A percentile compares a stretch with the other conserved stretches of the same genome.
These are phyloP conservation scores for Chromobotia macracanthus DNA, from an alignment of 2,797 vertebrate species.

Conservation along the genomic window DNA sequence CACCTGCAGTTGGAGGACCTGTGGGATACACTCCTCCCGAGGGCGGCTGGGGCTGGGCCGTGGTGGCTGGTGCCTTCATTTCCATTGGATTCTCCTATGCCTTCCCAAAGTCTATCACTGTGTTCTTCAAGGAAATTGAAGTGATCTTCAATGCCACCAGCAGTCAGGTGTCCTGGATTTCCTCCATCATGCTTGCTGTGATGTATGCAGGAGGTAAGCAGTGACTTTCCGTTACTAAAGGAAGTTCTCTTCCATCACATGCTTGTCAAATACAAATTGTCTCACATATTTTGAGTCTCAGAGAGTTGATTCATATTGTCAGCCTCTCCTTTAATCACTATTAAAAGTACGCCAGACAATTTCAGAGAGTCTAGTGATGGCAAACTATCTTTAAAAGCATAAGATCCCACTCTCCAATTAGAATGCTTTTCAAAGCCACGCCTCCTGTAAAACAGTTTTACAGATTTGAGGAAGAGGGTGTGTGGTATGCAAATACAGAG, in stretches of 20 bases:
- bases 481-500: too few species aligned
- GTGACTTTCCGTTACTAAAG: neutral
- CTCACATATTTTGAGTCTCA: too few species aligned
- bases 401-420: too few species aligned
- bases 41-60: constrained; percentile 97
- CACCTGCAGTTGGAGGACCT: constrained; percentile 88
- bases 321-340: too few species aligned
- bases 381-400: too few species aligned
- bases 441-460: too few species aligned
- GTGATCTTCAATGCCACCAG: constrained; percentile 88
- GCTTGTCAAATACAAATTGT: neutral
- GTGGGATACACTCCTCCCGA: constrained; percentile 92
- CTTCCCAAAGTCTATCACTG: constrained; percentile 96
- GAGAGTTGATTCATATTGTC: too few species aligned
- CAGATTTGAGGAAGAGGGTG: too few species aligned
- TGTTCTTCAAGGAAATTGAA: constrained; percentile 99
- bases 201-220: constrained; percentile 94
- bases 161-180: constrained; percentile 98
- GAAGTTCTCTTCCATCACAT: neutral
- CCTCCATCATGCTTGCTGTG: constrained; percentile 96
- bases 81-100: constrained; percentile 98
- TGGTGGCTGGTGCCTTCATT: constrained; percentile 91
- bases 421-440: too few species aligned
- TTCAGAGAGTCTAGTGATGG: too few species aligned
- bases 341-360: too few species aligned